These are phyloP conservation scores for Bradysia coprophila DNA, from an alignment of 1,140 invertebrate species.

Conservation along the genomic window DNA sequence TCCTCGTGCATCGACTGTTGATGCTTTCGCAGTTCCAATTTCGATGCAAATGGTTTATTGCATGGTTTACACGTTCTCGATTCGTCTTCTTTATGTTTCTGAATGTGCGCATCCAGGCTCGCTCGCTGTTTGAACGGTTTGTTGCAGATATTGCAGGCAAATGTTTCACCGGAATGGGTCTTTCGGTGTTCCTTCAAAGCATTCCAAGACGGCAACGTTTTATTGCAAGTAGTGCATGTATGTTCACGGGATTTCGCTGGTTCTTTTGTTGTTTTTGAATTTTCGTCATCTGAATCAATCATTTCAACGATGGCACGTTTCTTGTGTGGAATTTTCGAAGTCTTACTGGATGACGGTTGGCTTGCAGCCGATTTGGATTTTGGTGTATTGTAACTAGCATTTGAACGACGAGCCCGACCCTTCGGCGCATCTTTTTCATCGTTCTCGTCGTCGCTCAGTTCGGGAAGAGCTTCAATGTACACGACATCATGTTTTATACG, in stretches of 20 bases:
- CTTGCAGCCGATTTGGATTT: neutral
- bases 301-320: neutral
- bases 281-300: conserved; percentile 6
- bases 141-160: conserved; percentile 20
- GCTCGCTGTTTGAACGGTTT: conserved; percentile 21
- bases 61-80: conserved; percentile 12
- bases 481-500: conserved; percentile 8
- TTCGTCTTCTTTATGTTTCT: conserved; percentile 18
- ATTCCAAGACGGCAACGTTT: conserved; percentile 23
- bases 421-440: neutral
- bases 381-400: neutral
- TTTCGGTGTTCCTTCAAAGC: conserved; percentile 30
- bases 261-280: conserved; percentile 11
- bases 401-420: neutral
- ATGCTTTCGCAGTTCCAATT: conserved; percentile 15
- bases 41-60: conserved; percentile 11
- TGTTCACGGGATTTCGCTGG: conserved; percentile 6
- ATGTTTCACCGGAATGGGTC: conserved; percentile 38
- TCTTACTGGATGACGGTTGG: conserved; percentile 2
- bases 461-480: neutral
- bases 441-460: neutral
- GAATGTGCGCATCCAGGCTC: conserved; percentile 21
- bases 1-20: conserved; percentile 16
- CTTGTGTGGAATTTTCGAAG: conserved; percentile 4
- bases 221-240: conserved; percentile 15